These are phyloP conservation scores for Macropodus opercularis DNA, from an alignment of 2,797 vertebrate species.

Conservation along the genomic window DNA sequence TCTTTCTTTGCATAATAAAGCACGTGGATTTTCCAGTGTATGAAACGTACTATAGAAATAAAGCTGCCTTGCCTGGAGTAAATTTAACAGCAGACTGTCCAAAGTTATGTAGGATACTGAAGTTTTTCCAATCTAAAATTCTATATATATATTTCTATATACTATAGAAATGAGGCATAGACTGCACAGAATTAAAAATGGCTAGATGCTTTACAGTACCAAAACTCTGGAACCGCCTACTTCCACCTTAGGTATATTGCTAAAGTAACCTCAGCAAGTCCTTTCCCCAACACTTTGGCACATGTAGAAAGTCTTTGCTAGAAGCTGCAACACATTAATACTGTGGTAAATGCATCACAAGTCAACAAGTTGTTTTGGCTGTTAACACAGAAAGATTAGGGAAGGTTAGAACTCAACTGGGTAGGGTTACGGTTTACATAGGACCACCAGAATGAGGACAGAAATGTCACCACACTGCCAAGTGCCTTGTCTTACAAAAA, in stretches of 20 bases:
- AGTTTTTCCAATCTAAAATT: too few relatives aligned
- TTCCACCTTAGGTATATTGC: too few relatives aligned
- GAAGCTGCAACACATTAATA: slow-evolving; percentile 27
- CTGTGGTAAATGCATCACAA: slow-evolving; percentile 33
- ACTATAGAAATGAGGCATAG: not conserved
- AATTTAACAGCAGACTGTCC: too few relatives aligned
- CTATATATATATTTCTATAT: too few relatives aligned
- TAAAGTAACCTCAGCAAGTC: slow-evolving; percentile 14
- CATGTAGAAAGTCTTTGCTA: slow-evolving; percentile 34
- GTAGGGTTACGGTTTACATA: slow-evolving; percentile 54
- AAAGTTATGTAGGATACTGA: too few relatives aligned
- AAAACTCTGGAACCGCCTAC: not conserved
- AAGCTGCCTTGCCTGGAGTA: too few relatives aligned
- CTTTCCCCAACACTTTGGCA: slow-evolving; percentile 17
- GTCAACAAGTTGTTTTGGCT: slow-evolving; percentile 44
- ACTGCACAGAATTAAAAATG: not conserved
- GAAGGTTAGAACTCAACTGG: slow-evolving; percentile 46
- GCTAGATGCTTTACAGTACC: not conserved
- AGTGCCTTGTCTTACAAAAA: slow-evolving; percentile 56
- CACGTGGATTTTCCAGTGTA: too few relatives aligned
- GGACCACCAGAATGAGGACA: slow-evolving; percentile 32
- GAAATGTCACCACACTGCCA: slow-evolving; percentile 57
- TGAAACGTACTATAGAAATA: too few relatives aligned
- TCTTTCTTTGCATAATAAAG: too few relatives aligned
- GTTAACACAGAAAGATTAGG: slow-evolving; percentile 57